Evolutionary conservation across 2,113 vertebrate species (phyloP).

Genomic region (Corvus cornix): DNA sequence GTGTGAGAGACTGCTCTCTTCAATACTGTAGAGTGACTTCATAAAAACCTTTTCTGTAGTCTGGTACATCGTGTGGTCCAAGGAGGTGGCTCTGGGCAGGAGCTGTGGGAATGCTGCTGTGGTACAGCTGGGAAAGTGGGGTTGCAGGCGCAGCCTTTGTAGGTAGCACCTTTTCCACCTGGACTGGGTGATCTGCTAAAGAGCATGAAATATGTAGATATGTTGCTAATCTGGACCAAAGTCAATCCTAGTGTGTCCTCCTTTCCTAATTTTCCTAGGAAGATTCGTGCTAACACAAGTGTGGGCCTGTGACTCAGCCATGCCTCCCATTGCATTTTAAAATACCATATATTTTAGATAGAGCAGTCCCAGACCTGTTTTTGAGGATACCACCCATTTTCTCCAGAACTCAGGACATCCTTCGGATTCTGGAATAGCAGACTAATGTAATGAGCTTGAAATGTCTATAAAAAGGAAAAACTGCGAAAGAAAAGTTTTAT

Average conservation of each 20-base stretch:
- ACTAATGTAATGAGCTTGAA: background rate
- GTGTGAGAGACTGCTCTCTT: background rate
- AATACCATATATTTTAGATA: background rate
- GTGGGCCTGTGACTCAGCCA: background rate
- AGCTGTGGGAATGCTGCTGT: background rate
- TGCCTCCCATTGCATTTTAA: background rate
- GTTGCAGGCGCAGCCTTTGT: background rate
- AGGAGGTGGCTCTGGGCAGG: background rate
- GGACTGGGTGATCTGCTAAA: background rate
- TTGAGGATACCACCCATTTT: background rate
- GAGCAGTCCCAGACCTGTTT: background rate
- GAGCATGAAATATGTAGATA: background rate
- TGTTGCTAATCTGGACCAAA: background rate
- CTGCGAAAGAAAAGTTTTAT: background rate
- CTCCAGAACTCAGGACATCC: background rate
- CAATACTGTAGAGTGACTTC: background rate
- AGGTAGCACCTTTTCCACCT: background rate
- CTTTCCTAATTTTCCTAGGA: background rate
- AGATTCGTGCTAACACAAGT: background rate
- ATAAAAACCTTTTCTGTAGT: background rate
- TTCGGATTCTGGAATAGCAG: background rate
- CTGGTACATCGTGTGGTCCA: fast-evolving
- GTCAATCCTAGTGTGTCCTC: background rate
- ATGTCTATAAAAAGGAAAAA: slow-evolving; percentile 1
- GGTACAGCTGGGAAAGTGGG: background rate